A percentile compares a stretch with the other conserved stretches of the same genome.
Conservation (phyloP, 2,888 invertebrate species). For the Idaea aversata region DNA sequence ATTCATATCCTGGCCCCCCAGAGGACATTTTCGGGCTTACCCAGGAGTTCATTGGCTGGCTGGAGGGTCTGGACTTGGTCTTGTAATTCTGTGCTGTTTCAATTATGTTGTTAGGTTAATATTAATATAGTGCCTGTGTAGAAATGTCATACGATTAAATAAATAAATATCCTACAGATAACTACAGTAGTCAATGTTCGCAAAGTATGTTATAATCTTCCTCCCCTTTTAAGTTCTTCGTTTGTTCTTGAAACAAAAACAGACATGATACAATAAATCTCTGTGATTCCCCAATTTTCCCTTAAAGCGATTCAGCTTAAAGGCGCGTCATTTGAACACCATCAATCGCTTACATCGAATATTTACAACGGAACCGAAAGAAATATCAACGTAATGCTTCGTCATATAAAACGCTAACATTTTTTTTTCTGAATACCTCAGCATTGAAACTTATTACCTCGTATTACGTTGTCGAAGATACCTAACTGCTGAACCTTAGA, state of each 20-base stretch:
- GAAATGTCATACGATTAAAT: too few species aligned
- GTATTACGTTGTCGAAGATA: neutral
- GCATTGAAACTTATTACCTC: neutral
- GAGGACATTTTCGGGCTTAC: too few species aligned
- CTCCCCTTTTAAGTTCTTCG: neutral
- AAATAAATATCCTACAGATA: too few species aligned
- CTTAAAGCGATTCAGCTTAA: neutral
- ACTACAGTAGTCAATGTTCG: too few species aligned
- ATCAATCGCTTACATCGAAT: slow-evolving; percentile 1
- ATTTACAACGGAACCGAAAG: neutral
- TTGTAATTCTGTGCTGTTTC: too few species aligned
- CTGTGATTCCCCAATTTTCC: neutral
- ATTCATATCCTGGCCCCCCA: too few species aligned
- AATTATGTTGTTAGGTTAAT: too few species aligned
- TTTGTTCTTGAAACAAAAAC: neutral
- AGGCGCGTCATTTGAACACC: neutral
- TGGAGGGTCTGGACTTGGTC: too few species aligned
- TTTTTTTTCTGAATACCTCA: neutral
- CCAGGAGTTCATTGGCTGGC: too few species aligned
- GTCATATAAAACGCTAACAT: neutral
- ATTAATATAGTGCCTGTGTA: too few species aligned
- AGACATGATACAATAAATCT: neutral
- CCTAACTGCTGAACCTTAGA: neutral
- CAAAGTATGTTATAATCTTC: too few species aligned
- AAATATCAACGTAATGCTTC: neutral